phyloP scores from a whole-genome alignment of 2,797 vertebrate genomes.

The Enteromius fasciolatus region DNA sequence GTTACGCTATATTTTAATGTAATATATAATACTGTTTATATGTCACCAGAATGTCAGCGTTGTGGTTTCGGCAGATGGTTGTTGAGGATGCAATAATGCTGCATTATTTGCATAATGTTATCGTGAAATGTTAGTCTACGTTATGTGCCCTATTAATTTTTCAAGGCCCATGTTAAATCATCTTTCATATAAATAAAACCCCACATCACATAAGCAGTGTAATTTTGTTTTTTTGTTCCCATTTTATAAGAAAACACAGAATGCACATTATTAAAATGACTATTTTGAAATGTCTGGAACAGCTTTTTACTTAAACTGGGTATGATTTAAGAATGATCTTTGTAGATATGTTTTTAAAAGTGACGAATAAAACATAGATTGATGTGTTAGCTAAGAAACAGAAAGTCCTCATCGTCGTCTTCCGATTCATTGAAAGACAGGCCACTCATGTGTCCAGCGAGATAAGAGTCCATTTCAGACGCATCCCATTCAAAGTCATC shows the following conservation, averaged over 20 bases:
- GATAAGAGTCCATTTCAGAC: constrained; percentile 41
- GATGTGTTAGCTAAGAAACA: constrained; percentile 25
- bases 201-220: constrained; percentile 23
- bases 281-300: constrained; percentile 8
- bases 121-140: constrained; percentile 62
- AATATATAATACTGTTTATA: constrained; percentile 77
- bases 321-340: not conserved
- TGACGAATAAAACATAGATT: not conserved
- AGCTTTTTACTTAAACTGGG: not conserved
- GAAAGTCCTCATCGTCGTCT: not conserved
- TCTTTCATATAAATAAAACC: constrained; percentile 60
- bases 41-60: constrained; percentile 60
- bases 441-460: constrained; percentile 57
- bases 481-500: constrained; percentile 45
- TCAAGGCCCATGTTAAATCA: constrained; percentile 49
- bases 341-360: not conserved
- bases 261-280: not conserved
- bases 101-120: constrained; percentile 66
- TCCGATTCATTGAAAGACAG: constrained; percentile 52
- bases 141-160: constrained; percentile 45
- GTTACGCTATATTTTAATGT: constrained; percentile 64
- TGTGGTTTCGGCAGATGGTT: constrained; percentile 61
- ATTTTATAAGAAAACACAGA: not conserved
- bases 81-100: constrained; percentile 69
- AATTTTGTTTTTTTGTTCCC: not conserved